Evolutionary conservation across 2,113 vertebrate genomes (phyloP), one percentile per base, ranked within the genome.

Genomic region (Ageneiosus marmoratus): DNA sequence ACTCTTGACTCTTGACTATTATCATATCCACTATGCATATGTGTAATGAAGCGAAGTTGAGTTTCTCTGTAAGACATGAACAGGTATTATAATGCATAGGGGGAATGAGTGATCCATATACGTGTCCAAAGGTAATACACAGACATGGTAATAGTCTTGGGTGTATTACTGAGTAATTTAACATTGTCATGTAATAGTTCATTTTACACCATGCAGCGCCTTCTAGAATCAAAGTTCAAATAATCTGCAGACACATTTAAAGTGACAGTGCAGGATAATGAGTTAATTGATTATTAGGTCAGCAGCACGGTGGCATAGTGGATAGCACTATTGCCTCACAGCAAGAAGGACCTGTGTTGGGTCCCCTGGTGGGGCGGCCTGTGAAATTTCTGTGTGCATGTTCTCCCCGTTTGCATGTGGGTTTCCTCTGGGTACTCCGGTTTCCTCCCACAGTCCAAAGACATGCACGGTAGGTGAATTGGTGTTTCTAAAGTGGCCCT

Each of bases 11-110:
- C n/a, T n/a, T n/a, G 13, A 48, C 48, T 50, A 48, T 73, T 48
- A 73, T 48, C 5, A 8, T 73, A 48, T 73, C n/a, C 24, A 48
- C 0, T 48, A 24, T 73, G 44, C 27, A 48, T 9, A 73, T 73
- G 69, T 27, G 41, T 27, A 72, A 48, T 72, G 69, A 72, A 27
- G 69, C 48, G 44, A 72, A 48, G 27, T 73, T n/a, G 65, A 12
- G 37, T n/a, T 24, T 29, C 44, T 44, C 69, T 72, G 69, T 50
- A 73, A 48, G 44, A 48, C 44, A 27, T 73, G 41, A 73, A 46
- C 22, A 48, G 69, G 48, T 27, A 73, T 73, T 73, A 29, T 50
- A 16, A 48, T 73, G n/a, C 44, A 73, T 2, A 72, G 44, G 44
- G 69, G 41, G 41, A 48, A 46, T 27, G 48, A 73, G 44, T 48